Percentiles rank a stretch among this genome's conserved stretches.
These are phyloP conservation scores for Eilema depressum DNA, from an alignment of 2,888 invertebrate species.

Conservation along the genomic window DNA sequence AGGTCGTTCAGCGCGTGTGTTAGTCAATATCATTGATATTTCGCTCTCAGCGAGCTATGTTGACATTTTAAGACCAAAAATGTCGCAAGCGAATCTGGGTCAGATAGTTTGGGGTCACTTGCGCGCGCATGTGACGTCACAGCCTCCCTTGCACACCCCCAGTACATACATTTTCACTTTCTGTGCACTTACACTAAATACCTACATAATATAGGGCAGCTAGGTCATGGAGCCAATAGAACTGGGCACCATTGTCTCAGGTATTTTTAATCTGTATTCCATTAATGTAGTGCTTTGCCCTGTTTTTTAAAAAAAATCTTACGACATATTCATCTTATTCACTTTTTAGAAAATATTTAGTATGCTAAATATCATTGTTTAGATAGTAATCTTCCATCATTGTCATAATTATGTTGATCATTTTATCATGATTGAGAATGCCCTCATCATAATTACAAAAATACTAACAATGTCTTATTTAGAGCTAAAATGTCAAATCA, in stretches of 20 bases:
- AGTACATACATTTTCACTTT: conserved; percentile 69
- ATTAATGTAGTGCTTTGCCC: conserved; percentile 24
- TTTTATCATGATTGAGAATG: neutral
- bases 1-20: conserved; percentile 59
- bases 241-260: conserved; percentile 28
- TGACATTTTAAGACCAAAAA: conserved; percentile 72
- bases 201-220: conserved; percentile 48
- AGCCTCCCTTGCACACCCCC: conserved; percentile 64
- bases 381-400: neutral
- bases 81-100: conserved; percentile 81
- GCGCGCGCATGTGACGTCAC: conserved; percentile 83
- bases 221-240: conserved; percentile 41
- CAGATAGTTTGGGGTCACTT: conserved; percentile 67
- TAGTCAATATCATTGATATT: conserved; percentile 67
- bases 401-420: neutral
- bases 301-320: conserved; percentile 2
- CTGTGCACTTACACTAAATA: conserved; percentile 54
- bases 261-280: conserved; percentile 36
- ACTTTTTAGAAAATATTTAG: neutral
- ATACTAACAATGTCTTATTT: neutral
- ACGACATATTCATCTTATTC: conserved; percentile 9
- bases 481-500: neutral
- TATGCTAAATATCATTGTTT: neutral
- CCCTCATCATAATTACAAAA: neutral
- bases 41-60: conserved; percentile 67